A percentile compares a stretch with the other conserved stretches of the same genome.
Evolutionary conservation across 92 coral and sea anemone species (phyloP).

Genomic region (Epizoanthus rinbou): DNA sequence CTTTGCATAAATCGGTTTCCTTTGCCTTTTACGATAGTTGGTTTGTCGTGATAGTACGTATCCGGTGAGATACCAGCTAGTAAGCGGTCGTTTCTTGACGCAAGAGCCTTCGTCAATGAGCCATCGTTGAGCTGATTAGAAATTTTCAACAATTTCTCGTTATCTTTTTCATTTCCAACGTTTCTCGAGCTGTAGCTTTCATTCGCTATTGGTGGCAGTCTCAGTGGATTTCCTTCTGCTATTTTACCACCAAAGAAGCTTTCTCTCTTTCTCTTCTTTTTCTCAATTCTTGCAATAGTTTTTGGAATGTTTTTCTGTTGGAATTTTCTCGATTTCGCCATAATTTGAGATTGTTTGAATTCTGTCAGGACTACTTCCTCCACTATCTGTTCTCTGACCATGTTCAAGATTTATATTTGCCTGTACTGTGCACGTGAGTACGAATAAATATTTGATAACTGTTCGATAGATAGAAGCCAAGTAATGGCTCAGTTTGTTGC

Average conservation of each 20-base stretch:
- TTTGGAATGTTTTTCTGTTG: neutral
- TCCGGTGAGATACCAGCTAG: neutral
- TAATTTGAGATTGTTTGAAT: slow-evolving; percentile 20
- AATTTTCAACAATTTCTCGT: slow-evolving; percentile 3
- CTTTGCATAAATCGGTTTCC: neutral
- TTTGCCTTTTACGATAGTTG: neutral
- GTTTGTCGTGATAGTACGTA: too few species aligned
- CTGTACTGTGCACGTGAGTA: neutral
- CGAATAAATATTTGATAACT: neutral
- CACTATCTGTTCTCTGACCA: neutral
- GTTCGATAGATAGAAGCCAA: neutral
- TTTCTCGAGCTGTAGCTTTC: neutral
- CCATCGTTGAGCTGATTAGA: neutral
- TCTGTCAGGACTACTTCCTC: neutral
- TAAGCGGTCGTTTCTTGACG: neutral
- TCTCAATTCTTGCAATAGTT: neutral
- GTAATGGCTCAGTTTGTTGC: too few species aligned
- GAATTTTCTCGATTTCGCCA: neutral
- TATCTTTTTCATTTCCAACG: neutral
- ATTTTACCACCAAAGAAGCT: neutral
- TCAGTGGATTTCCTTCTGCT: neutral
- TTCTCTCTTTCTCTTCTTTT: neutral
- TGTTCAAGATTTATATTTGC: neutral
- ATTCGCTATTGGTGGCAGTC: neutral
- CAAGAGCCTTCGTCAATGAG: neutral